Evolutionary conservation across 2,888 invertebrate genomes (phyloP).

Genomic region (Cephus sareptanus): DNA sequence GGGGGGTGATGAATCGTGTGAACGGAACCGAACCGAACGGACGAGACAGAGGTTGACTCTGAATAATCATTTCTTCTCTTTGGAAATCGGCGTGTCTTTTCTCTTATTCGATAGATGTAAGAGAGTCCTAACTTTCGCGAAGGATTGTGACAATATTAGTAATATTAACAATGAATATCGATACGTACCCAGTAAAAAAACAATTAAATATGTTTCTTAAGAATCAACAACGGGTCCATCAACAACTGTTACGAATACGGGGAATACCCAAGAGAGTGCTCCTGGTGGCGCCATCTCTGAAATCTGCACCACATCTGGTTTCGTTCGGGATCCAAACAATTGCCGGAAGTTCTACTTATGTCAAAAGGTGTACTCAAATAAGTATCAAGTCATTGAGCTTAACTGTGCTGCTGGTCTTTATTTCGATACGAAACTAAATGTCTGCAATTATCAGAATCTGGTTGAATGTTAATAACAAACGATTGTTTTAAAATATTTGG

Average conservation of each 20-base stretch:
- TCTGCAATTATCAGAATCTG: constrained; percentile 64
- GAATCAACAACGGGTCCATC: not conserved
- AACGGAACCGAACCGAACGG: too few relatives aligned
- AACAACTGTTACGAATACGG: not conserved
- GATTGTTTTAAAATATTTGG: not conserved
- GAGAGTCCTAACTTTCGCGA: too few relatives aligned
- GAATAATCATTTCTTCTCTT: too few relatives aligned
- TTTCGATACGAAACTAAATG: constrained; percentile 58
- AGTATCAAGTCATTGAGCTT: constrained; percentile 32
- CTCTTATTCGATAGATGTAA: too few relatives aligned
- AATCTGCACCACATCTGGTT: constrained; percentile 65
- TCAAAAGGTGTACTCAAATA: constrained; percentile 15
- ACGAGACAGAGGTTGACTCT: too few relatives aligned
- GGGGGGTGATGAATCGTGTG: too few relatives aligned
- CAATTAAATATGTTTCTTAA: not conserved
- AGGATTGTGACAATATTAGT: not conserved
- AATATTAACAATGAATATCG: not conserved
- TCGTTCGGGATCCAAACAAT: constrained; percentile 62
- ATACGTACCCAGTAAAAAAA: not conserved
- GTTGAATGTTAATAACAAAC: constrained; percentile 39
- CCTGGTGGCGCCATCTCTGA: not conserved
- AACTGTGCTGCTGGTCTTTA: constrained; percentile 58
- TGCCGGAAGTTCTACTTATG: constrained; percentile 67
- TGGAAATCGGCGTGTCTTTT: too few relatives aligned
- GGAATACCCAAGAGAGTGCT: not conserved